Evolutionary conservation across 2,113 vertebrate genomes (phyloP).

Genomic region (Passer domesticus): DNA sequence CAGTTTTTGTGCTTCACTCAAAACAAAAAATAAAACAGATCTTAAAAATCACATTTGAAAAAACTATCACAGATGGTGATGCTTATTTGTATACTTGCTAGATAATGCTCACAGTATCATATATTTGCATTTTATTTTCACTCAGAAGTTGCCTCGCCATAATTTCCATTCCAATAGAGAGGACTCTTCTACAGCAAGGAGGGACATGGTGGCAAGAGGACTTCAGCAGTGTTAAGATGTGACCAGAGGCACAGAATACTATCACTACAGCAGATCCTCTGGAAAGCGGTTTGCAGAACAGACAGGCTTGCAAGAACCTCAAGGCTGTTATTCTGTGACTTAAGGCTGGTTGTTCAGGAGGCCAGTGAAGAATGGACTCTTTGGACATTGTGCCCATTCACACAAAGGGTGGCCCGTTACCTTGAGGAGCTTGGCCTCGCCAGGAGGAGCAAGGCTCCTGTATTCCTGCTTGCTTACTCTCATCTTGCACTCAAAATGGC

Average conservation of each 20-base stretch:
- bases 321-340: neutral
- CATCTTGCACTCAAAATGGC: neutral
- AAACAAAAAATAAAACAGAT: slow-evolving; percentile 49
- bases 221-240: neutral
- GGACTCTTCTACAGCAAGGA: neutral
- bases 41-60: slow-evolving; percentile 44
- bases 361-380: neutral
- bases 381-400: neutral
- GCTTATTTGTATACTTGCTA: slow-evolving; percentile 57
- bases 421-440: neutral
- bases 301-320: neutral
- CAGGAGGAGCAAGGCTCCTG: neutral
- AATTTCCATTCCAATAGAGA: neutral
- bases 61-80: slow-evolving; percentile 51
- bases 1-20: slow-evolving; percentile 19
- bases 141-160: neutral
- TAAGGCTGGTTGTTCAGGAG: neutral
- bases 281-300: neutral
- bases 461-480: neutral
- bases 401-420: neutral
- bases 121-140: slow-evolving; percentile 64
- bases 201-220: neutral
- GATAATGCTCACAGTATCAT: slow-evolving; percentile 30
- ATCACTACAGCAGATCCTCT: neutral
- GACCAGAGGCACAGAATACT: rapidly evolving